Evolutionary conservation across 2,888 invertebrate genomes (phyloP).

Genomic region (Synanthedon tipuliformis): DNA sequence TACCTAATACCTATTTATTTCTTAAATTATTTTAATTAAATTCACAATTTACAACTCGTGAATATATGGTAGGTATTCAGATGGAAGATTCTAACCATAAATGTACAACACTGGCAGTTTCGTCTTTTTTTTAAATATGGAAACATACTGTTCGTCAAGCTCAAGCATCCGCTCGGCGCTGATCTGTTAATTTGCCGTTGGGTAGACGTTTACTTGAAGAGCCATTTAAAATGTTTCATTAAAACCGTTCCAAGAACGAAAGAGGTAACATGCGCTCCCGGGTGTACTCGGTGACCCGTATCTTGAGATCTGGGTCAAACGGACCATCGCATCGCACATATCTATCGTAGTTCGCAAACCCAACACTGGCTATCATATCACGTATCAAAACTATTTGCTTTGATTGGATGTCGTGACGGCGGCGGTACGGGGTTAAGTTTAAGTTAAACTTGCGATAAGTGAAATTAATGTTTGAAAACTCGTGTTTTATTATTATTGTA

Average conservation of each 20-base stretch:
- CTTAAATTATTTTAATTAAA: too few relatives aligned
- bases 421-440: neutral
- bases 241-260: neutral
- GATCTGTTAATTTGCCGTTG: too few relatives aligned
- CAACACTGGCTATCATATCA: neutral
- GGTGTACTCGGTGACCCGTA: conserved; percentile 41
- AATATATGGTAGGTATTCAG: too few relatives aligned
- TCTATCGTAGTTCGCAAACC: conserved; percentile 1
- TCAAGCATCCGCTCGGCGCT: too few relatives aligned
- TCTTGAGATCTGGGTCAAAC: conserved; percentile 54
- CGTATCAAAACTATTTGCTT: neutral
- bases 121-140: too few relatives aligned
- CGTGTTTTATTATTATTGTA: neutral
- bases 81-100: too few relatives aligned
- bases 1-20: too few relatives aligned
- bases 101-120: too few relatives aligned
- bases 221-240: too few relatives aligned
- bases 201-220: too few relatives aligned
- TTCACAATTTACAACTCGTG: too few relatives aligned
- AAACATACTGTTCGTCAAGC: too few relatives aligned
- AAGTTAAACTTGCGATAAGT: neutral
- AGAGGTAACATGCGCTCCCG: conserved; percentile 6
- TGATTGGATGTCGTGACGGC: neutral
- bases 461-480: neutral
- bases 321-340: conserved; percentile 38